Base-by-base conservation (phyloP, 1,140 invertebrate genomes). In the Octopus sinensis region DNA sequence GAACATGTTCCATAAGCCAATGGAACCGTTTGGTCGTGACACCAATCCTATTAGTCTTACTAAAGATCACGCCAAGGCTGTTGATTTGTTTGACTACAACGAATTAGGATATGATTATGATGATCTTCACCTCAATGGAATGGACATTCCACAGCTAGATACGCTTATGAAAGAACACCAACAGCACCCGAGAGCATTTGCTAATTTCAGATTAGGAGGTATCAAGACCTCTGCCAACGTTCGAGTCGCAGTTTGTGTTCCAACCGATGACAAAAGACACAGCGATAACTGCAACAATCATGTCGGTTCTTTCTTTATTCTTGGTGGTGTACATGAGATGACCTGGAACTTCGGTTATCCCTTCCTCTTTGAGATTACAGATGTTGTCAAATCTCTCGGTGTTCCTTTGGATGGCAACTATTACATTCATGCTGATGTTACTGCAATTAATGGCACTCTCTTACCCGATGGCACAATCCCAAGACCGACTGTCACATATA, bases 231-330 rank as follows among this genome's bases (percentile, higher is more conserved):
- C 84, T 4, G 83, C 80, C 51, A 81, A 81, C 30, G 78, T 80
- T 13, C 4, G 54, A 53, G 52, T 80, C 6, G 53, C 13, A 13
- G 54, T 80, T 6, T 68, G 84, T 51, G 13, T 71, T 6, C 73
- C 76, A 5, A 62, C 23, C 54, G 77, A 53, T 12, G 81, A 82
- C n/a, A 81, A 81, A 43, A 77, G 53, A 12, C 53, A n/a, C 13
- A n/a, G 82, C 6, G 80, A 80, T 54, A 23, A 82, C 73, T 84
- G 83, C 53, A 81, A 83, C 54, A 52, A 82, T 68, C 76, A 75
- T 30, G 83, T 83, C 6, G 84, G 84, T 4, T 79, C 82, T n/a
- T 83, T 85, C 81, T 85, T 85, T 77, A 79, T 84, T 43, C 81
- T 85, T 17, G 84, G 84, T 30, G 84, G 84, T 12, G 30, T 81